These are phyloP conservation scores for Temnothorax curvispinosus DNA, from an alignment of 1,140 invertebrate genomes.

Conservation along the genomic window DNA sequence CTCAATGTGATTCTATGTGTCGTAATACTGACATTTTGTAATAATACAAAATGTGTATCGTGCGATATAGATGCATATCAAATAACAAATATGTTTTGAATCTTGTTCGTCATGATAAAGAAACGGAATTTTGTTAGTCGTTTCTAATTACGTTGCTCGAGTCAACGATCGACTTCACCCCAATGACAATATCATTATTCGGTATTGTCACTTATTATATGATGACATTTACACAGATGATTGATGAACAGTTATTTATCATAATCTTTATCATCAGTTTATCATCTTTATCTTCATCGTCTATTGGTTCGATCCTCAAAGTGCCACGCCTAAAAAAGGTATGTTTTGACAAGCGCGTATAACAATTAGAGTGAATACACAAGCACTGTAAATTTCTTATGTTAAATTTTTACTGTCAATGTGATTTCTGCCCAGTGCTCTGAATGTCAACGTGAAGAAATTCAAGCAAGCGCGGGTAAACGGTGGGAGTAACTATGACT, in stretches of 20 bases:
- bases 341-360: not conserved
- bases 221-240: not conserved
- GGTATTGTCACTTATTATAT: not conserved
- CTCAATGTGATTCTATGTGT: not conserved
- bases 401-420: not conserved
- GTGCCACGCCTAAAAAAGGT: not conserved
- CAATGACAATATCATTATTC: not conserved
- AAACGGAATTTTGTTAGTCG: not conserved
- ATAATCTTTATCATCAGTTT: not conserved
- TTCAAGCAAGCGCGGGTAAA: too few species aligned
- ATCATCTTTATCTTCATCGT: not conserved
- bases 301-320: not conserved
- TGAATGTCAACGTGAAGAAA: too few species aligned
- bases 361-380: not conserved
- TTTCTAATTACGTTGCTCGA: not conserved
- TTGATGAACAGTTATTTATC: not conserved
- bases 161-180: too few species aligned
- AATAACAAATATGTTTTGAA: constrained; percentile 27
- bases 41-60: not conserved
- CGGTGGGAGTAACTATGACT: too few species aligned
- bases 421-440: too few species aligned
- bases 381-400: not conserved
- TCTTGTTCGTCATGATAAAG: not conserved
- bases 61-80: constrained; percentile 29
- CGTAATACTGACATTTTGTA: not conserved